Base-by-base conservation (phyloP, 2,888 invertebrate species). In the Netelia inedita region DNA sequence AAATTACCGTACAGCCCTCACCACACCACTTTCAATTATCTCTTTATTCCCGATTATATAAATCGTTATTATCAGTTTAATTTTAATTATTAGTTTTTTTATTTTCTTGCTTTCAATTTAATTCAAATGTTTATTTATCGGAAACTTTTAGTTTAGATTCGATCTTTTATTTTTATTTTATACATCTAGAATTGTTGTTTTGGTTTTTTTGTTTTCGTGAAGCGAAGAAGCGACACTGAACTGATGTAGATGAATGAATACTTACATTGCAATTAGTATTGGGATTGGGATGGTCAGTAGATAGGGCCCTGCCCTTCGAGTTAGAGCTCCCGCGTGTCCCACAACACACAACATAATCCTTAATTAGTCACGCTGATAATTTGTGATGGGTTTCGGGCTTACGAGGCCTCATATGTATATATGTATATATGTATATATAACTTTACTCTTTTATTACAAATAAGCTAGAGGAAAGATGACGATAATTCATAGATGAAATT, bases 201-300 rank as follows among this genome's bases (percentile, higher is more conserved):
- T 41, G 23, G 50, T 14, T 61, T 63, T 46, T 71, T 78, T 81
- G 19, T 63, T 78, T 75, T 88, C 86, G 84, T 87, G 87, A 89
- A 88, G 88, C 82, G 83, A 85, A 90, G 88, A 92, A 91, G 90
- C 90, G 89, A 92, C 91, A 92, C 89, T 92, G 90, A 92, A 90
- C 88, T 90, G 89, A 90, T 88, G 89, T 93, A 92, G 90, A 92
- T 92, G 92, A 92, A 90, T 92, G 88, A 91, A 92, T 93, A 93
- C 93, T 93, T 93, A 93, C 93, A 92, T 93, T 92, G 91, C 89
- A 92, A 93, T 93, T 93, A 93, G 93, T 93, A 93, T 93, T 91
- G 91, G 93, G 92, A 92, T 92, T 92, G 92, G 92, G 91, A 92
- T 93, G 92, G 92, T 93, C 92, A 93, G 93, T 93, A 93, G 92